Evolutionary conservation across 2,888 invertebrate genomes (phyloP), one percentile per base, ranked within the genome.

Genomic region (Agrenia bidenticulata): DNA sequence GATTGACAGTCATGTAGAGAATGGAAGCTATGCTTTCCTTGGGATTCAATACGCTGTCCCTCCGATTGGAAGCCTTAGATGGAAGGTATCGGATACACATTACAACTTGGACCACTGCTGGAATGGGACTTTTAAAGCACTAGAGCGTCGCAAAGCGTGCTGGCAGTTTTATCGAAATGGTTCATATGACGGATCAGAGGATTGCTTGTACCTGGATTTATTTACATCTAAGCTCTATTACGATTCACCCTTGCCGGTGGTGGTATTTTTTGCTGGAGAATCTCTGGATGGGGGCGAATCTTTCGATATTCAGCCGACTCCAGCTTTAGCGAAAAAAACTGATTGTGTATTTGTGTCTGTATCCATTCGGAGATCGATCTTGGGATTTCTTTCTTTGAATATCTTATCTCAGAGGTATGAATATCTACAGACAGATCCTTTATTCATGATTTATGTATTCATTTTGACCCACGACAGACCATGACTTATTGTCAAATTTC

Each of bases 341-440:
- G 89, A 92, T 78, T 88, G 92, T 1, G 87, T 94, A 7, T 90
- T 91, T 78, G 93, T 94, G 1, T 84, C 90, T 68, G 92, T 93
- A 2, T 92, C 93, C 78, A 93, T 93, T 81, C 85, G 94, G 76
- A 81, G 89, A 41, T 82, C 83, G 15, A 79, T 82, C 0, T 81
- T 85, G 66, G 95, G 95, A 2, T 94, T 94, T 78, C 82, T 94
- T 56, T 88, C 94, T 0, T 77, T 67, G 53, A 64, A 67, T 15
- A 42, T 57, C 11, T 63, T 72, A 15, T 68, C 72, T 21, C 37
- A 61, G 32, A 64, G 63, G 71, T 71, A 11, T 11, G 11, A 32
- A 32, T 32, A 32, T 4, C n/a, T n/a, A n/a, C n/a, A n/a, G n/a
- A n/a, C n/a, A n/a, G n/a, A n/a, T n/a, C n/a, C n/a, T n/a, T n/a